phyloP scores from a whole-genome alignment of 92 coral and sea anemone genomes.

The Palythoa caribaeorum region DNA sequence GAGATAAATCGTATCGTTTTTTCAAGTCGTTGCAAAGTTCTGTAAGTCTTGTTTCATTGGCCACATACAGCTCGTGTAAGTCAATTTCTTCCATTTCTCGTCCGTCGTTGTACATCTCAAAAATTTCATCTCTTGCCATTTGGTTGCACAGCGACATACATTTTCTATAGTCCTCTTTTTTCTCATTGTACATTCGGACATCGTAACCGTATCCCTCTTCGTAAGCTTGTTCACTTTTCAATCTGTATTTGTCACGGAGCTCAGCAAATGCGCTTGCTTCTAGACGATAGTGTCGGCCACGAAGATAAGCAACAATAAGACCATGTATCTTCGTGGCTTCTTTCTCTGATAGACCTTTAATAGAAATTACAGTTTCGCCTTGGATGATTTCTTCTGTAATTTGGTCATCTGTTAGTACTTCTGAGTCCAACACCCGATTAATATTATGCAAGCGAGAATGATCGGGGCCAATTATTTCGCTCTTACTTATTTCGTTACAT shows the following conservation, averaged over 20 bases:
- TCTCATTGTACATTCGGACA: conserved; percentile 4
- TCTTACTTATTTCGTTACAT: conserved; percentile 13
- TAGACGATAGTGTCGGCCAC: conserved; percentile 52
- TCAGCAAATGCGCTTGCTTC: conserved; percentile 44
- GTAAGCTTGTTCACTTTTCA: neutral
- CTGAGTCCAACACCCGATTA: conserved; percentile 3
- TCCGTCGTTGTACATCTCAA: conserved; percentile 42
- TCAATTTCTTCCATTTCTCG: conserved; percentile 48
- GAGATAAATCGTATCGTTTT: too few relatives aligned
- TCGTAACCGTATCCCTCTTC: neutral
- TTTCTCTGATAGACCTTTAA: neutral
- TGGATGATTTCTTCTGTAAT: neutral
- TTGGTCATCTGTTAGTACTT: neutral
- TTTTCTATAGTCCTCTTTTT: conserved; percentile 44
- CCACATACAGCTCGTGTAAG: conserved; percentile 60
- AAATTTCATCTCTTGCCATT: conserved; percentile 55
- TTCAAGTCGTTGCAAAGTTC: neutral
- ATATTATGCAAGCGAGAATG: conserved; percentile 36
- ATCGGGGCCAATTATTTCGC: conserved; percentile 35
- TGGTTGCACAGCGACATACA: conserved; percentile 38
- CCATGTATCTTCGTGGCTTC: conserved; percentile 5
- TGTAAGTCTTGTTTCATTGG: conserved; percentile 47
- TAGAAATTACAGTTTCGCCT: neutral
- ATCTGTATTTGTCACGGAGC: conserved; percentile 45
- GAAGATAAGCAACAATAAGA: conserved; percentile 48